Conservation (phyloP, 2,797 vertebrate genomes). For the Scleropages formosus region DNA sequence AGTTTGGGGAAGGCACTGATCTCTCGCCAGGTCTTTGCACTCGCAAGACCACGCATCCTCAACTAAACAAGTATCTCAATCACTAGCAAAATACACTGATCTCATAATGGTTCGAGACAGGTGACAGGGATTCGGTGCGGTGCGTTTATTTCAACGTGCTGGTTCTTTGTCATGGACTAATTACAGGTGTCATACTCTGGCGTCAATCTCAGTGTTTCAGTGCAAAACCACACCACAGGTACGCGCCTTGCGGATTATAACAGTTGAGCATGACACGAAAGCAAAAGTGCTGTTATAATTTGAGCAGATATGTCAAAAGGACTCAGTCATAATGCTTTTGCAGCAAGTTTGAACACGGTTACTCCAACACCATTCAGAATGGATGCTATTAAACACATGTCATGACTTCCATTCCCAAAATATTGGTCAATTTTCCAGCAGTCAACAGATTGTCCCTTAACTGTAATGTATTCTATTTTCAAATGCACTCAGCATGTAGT, state of each 20-base stretch:
- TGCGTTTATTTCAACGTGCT: background rate
- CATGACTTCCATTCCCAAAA: background rate
- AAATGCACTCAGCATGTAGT: background rate
- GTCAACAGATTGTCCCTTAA: background rate
- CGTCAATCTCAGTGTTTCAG: background rate
- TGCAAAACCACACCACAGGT: background rate
- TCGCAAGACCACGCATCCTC: background rate
- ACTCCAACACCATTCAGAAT: background rate
- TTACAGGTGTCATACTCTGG: background rate
- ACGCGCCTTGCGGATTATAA: background rate
- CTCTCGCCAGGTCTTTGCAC: background rate
- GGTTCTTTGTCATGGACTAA: background rate
- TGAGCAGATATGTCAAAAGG: background rate
- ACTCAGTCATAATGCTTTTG: no score
- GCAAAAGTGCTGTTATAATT: background rate
- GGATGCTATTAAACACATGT: background rate
- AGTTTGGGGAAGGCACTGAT: background rate
- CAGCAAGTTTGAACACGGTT: no score
- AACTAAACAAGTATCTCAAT: background rate
- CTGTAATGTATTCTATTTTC: background rate
- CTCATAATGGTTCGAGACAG: background rate
- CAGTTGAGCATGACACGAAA: background rate
- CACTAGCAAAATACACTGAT: slow-evolving; percentile 2
- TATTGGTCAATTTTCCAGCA: background rate
- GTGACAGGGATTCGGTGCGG: background rate